These are phyloP conservation scores for Sylvicapra grimmia DNA, from an alignment of 2,113 vertebrate genomes.

Conservation along the genomic window DNA sequence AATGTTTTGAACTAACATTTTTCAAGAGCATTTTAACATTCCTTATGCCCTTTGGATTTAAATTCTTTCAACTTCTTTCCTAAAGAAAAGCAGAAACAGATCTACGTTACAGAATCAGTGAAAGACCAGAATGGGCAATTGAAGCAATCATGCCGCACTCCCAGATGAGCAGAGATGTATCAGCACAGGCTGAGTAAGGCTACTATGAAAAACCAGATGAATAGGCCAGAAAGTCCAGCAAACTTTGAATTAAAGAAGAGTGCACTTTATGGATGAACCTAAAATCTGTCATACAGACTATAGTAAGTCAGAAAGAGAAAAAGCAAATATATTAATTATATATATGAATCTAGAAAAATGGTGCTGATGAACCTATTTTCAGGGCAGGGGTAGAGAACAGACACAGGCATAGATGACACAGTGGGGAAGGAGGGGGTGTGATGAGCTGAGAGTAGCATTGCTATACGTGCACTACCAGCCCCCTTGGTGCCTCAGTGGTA, in stretches of 20 bases:
- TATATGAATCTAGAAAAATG: not conserved
- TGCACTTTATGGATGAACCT: not conserved
- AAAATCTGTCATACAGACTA: not conserved
- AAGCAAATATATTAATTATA: not conserved
- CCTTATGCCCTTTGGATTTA: not conserved
- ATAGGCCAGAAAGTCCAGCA: not conserved
- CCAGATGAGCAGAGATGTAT: not conserved
- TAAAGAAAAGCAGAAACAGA: slow-evolving; percentile 28
- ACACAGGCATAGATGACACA: not conserved
- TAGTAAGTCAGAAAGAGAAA: not conserved
- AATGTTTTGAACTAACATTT: not conserved
- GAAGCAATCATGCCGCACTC: not conserved
- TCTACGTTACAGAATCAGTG: not conserved
- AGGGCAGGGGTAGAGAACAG: not conserved
- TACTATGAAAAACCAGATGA: not conserved
- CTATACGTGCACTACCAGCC: not conserved
- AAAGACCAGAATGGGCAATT: not conserved
- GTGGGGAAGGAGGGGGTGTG: not conserved
- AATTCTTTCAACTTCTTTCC: slow-evolving; percentile 17
- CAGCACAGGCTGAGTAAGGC: not conserved
- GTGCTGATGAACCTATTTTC: not conserved
- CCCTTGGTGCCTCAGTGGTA: not conserved
- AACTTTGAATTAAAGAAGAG: not conserved
- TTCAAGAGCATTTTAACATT: slow-evolving; percentile 26
- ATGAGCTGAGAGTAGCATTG: not conserved